Conservation (phyloP, 2,113 vertebrate genomes). For the Bucco capensis region DNA sequence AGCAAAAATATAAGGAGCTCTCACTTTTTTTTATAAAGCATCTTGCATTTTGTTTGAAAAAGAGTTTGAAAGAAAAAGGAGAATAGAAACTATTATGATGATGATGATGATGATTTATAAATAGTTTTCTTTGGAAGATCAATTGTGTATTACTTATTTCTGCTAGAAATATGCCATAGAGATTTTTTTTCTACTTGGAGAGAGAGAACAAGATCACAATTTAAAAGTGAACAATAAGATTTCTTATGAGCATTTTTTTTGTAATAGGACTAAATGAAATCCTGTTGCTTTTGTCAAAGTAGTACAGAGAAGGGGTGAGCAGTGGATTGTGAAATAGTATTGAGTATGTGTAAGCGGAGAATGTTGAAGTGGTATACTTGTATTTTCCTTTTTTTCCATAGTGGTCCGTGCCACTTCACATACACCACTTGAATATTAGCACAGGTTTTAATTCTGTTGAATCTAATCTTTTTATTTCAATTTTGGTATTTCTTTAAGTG, state of each 20-base stretch:
- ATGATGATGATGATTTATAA: neutral
- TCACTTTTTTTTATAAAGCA: neutral
- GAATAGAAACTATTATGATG: neutral
- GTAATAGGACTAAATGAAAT: neutral
- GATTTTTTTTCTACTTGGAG: neutral
- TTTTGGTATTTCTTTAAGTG: neutral
- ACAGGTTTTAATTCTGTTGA: too few relatives aligned
- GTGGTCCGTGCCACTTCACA: neutral
- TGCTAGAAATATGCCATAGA: neutral
- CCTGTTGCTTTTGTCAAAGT: neutral
- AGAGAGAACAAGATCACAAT: neutral
- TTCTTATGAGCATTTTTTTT: neutral
- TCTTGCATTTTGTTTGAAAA: neutral
- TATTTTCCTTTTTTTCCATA: neutral
- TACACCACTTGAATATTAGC: neutral
- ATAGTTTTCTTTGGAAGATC: neutral
- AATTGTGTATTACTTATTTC: neutral
- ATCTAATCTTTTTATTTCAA: neutral
- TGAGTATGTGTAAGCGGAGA: neutral
- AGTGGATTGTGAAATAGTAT: neutral
- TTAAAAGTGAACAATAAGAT: neutral
- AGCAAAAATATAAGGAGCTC: neutral
- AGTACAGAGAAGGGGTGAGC: neutral
- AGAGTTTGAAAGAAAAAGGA: neutral
- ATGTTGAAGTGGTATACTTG: neutral